These are phyloP conservation scores for Polietes domitor DNA, from an alignment of 2,888 invertebrate genomes.

Conservation along the genomic window DNA sequence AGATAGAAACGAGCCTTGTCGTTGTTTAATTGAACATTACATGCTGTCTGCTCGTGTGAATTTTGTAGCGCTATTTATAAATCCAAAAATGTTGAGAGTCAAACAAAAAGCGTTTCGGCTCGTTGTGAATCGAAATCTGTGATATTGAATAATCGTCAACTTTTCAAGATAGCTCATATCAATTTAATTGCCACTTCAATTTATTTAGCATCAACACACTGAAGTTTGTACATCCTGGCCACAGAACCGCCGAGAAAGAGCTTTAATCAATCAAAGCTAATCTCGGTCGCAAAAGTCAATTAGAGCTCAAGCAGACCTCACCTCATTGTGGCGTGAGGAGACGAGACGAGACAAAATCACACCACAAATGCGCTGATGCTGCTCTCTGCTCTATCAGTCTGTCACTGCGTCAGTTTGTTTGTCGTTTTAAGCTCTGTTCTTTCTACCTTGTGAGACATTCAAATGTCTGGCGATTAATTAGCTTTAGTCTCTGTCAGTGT, in stretches of 20 bases:
- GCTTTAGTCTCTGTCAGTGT: background rate
- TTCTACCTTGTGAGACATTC: background rate
- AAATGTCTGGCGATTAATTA: slow-evolving; percentile 23
- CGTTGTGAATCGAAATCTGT: no score
- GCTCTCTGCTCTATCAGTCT: background rate
- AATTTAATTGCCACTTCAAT: background rate
- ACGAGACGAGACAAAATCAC: background rate
- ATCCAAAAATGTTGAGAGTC: no score
- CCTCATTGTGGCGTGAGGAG: background rate
- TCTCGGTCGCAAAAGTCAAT: slow-evolving; percentile 12
- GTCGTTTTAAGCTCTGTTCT: background rate
- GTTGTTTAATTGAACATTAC: no score
- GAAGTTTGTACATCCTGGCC: background rate
- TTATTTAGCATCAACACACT: background rate
- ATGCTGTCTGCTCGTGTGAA: no score
- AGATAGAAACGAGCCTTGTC: no score
- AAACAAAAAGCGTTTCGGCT: no score
- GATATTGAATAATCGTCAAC: no score
- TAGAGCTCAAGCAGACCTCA: background rate
- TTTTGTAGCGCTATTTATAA: no score
- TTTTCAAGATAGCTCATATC: no score
- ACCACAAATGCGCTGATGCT: background rate
- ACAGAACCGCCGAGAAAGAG: background rate
- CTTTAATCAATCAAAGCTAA: slow-evolving; percentile 20
- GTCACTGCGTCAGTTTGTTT: background rate